Conservation (phyloP, 2,113 vertebrate species). For the Lichenostomus cassidix region DNA sequence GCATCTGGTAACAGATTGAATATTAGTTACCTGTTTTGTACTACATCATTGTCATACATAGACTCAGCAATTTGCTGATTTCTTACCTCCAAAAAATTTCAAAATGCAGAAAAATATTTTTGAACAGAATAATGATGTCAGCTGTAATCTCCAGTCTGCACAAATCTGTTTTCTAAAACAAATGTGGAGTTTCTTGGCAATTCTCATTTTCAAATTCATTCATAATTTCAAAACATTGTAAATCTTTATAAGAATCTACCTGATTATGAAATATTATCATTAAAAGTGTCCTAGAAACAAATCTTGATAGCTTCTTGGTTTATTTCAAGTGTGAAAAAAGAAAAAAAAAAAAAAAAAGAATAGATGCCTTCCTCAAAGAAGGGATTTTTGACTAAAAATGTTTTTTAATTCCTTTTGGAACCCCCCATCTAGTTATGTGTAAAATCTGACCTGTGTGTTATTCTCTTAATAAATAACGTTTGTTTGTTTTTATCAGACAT, state of each 20-base stretch:
- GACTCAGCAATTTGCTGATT: not conserved
- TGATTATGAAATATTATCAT: not conserved
- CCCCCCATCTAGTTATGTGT: not conserved
- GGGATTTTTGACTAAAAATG: not conserved
- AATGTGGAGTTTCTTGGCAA: rapidly evolving
- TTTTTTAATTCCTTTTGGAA: not conserved
- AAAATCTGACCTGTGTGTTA: not conserved
- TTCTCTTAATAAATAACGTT: not conserved
- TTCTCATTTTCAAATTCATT: not conserved
- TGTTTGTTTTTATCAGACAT: not conserved
- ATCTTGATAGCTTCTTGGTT: not conserved
- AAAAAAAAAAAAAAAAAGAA: not conserved
- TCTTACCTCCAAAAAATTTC: not conserved
- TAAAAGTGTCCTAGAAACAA: not conserved
- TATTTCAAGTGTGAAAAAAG: not conserved
- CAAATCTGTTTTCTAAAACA: not conserved
- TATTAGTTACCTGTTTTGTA: not conserved
- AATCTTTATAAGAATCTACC: not conserved
- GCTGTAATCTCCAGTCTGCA: not conserved
- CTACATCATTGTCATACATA: not conserved
- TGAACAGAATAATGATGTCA: not conserved
- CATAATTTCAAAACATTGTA: not conserved
- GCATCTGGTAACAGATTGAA: not conserved
- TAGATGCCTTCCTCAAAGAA: not conserved
- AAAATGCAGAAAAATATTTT: not conserved